Base-by-base conservation (phyloP, 2,113 vertebrate genomes). In the Hepsetus odoe region DNA sequence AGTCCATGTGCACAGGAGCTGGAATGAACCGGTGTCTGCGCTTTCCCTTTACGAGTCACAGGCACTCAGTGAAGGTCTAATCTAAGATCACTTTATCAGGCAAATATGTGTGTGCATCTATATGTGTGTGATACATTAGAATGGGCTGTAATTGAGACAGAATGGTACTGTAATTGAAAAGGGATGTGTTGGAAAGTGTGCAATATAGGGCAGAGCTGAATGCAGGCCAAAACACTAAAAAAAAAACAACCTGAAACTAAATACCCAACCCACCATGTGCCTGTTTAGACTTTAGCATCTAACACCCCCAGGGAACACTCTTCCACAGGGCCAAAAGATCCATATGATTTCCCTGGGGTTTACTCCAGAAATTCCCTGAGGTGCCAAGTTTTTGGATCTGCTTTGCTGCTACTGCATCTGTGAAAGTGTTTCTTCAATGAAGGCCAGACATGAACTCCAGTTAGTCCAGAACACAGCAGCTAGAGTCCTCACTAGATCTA, bases 21-120 rank as follows among this genome's bases (percentile, higher is more conserved):
- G 59, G 61, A 66, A 72, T 53, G 62, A 76, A 72, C 49, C 62
- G 51, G 28, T 70, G 79, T 74, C 65, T 74, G 75, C 46, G 59
- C 61, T 71, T 38, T 59, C 2, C 10, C 51, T 74, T 84, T 79
- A 84, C 62, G 79, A 76, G 76, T 79, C 79, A 79, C 51, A 51
- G 13, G n/a, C 46, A 78, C 59, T 74, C 80, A 80, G 77, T 78
- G 18, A 68, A 74, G 79, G 78, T 81, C 70, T 82, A 82, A 80
- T 65, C 77, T 33, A 75, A 24, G 51, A 80, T 22, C 13, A 28
- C 44, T 59, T 73, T 59, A 66, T 73, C 24, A 32, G 55, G 44
- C 49, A 5, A 33, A 40, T 30, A 62, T 61, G 77, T 77, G 55
- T 67, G 26, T 33, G 61, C 42, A 14, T 5, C 32, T 35, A 61